Percentiles rank a stretch among this genome's conserved stretches.
phyloP scores from a whole-genome alignment of 2,797 vertebrate species.

The Monodelphis domestica region DNA sequence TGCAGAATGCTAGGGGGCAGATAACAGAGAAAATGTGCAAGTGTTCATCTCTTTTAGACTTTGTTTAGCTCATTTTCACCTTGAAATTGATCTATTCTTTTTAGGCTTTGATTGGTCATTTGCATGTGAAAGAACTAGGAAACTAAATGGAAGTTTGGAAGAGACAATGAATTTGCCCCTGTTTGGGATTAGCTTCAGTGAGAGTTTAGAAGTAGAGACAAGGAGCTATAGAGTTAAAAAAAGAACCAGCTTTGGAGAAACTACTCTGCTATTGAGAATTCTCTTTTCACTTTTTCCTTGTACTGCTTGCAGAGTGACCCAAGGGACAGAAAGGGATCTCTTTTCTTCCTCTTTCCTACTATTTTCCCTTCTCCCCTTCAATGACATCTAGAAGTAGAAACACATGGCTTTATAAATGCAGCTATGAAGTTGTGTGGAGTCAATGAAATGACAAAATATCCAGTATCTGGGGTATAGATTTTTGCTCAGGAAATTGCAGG shows the following conservation, averaged over 20 bases:
- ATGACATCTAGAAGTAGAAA: not conserved
- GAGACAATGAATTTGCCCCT: not conserved
- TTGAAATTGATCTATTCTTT: not conserved
- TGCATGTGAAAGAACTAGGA: not conserved
- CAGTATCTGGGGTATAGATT: not conserved
- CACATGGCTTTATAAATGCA: not conserved
- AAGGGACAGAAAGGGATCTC: not conserved
- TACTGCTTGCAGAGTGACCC: not conserved
- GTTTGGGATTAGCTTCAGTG: not conserved
- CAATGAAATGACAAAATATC: not conserved
- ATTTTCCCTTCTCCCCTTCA: not conserved
- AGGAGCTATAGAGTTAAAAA: not conserved
- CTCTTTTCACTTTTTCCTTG: not conserved
- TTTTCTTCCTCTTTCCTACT: accelerated
- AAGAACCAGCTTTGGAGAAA: not conserved
- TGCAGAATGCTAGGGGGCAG: not conserved
- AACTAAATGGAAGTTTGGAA: not conserved
- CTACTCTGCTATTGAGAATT: not conserved
- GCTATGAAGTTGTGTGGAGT: not conserved
- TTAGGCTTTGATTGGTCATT: not conserved
- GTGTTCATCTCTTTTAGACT: not conserved
- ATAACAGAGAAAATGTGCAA: not conserved
- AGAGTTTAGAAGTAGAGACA: not conserved
- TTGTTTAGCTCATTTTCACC: not conserved
- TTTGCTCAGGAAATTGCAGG: too few species aligned